A percentile compares a stretch with the other conserved stretches of the same genome.
These are phyloP conservation scores for Corythaeola cristata DNA, from an alignment of 2,113 vertebrate genomes.

Conservation along the genomic window DNA sequence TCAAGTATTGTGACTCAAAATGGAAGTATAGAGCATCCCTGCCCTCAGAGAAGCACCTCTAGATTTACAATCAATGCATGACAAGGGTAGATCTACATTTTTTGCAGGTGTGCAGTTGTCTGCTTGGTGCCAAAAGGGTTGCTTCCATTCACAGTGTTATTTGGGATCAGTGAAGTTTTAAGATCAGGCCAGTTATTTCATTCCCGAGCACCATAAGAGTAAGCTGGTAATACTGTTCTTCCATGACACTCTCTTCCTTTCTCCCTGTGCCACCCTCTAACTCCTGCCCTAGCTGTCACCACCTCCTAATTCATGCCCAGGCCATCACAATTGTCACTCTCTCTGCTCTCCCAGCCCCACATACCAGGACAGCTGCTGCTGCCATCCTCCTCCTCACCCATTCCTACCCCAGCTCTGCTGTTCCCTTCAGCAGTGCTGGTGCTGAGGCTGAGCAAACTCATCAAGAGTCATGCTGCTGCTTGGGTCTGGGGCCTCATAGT, in stretches of 20 bases:
- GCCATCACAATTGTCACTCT: background rate
- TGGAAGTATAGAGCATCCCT: background rate
- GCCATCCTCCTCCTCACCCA: background rate
- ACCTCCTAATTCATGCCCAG: background rate
- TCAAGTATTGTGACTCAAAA: background rate
- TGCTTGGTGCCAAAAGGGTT: background rate
- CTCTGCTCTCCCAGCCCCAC: background rate
- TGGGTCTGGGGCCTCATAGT: background rate
- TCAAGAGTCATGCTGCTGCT: background rate
- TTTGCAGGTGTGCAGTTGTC: background rate
- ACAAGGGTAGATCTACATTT: background rate
- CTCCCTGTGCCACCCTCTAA: background rate
- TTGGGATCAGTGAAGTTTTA: background rate
- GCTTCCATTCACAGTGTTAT: rapidly evolving
- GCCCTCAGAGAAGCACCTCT: background rate
- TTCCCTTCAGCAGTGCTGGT: background rate
- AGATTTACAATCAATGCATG: background rate
- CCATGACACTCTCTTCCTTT: background rate
- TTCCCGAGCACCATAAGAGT: background rate
- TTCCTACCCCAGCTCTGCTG: background rate
- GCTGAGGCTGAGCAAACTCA: background rate
- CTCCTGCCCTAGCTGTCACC: background rate
- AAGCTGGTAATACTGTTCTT: background rate
- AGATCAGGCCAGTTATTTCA: background rate
- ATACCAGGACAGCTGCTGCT: background rate